A percentile compares a stretch with the other conserved stretches of the same genome.
Conservation (phyloP, 2,797 vertebrate genomes). For the Parauchenoglanis punctatus region DNA sequence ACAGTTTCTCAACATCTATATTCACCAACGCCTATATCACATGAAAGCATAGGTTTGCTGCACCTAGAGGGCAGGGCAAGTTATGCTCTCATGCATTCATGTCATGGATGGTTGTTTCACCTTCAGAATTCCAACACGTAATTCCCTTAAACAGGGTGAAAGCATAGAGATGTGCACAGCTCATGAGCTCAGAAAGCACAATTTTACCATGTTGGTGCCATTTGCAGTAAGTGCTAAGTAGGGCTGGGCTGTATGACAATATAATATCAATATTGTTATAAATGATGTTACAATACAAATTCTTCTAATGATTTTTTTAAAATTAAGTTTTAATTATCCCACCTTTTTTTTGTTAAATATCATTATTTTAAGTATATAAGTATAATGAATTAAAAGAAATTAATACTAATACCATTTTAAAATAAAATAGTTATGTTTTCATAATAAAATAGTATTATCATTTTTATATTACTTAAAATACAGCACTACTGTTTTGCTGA, state of each 20-base stretch:
- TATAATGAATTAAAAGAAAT: neutral
- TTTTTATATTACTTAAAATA: too few relatives aligned
- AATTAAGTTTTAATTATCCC: neutral
- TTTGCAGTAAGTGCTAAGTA: neutral
- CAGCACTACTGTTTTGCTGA: neutral
- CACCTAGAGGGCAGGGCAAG: neutral
- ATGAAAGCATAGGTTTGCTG: neutral
- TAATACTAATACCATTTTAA: too few relatives aligned
- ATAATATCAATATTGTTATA: neutral
- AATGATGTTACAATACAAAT: neutral
- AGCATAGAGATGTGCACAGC: neutral
- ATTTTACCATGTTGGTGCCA: neutral
- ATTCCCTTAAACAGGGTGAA: neutral
- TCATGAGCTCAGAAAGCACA: neutral
- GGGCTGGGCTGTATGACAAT: neutral
- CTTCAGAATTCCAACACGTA: neutral
- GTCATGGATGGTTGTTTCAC: neutral
- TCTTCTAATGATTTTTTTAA: neutral
- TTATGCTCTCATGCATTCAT: neutral
- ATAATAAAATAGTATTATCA: too few relatives aligned
- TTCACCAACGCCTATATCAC: neutral
- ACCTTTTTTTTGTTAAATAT: neutral
- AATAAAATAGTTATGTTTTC: too few relatives aligned
- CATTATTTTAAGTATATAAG: neutral
- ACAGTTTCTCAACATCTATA: neutral